Evolutionary conservation across 2,113 vertebrate species (phyloP).

Genomic region (Misgurnus anguillicaudatus): DNA sequence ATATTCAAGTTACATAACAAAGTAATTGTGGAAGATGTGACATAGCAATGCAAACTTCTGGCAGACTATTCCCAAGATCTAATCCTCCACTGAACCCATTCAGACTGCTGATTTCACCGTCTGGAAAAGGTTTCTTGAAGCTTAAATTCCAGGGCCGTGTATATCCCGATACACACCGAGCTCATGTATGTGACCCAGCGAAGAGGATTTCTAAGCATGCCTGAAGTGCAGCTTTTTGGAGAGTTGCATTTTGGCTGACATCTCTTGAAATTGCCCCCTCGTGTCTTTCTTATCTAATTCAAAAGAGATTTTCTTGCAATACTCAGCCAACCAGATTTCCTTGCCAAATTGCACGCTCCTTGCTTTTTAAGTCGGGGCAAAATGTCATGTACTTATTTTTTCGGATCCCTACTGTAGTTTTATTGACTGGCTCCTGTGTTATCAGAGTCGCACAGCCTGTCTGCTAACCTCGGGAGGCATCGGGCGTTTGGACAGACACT

Average conservation of each 20-base stretch:
- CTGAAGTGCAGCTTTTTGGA: conserved; percentile 34
- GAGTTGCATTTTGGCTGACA: conserved; percentile 52
- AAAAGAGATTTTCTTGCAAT: conserved; percentile 52
- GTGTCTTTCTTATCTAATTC: conserved; percentile 58
- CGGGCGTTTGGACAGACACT: conserved; percentile 45
- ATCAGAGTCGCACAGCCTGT: conserved; percentile 56
- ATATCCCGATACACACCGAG: conserved; percentile 12
- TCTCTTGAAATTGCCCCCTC: conserved; percentile 55
- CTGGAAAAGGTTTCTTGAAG: conserved; percentile 33
- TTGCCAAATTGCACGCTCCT: conserved; percentile 54
- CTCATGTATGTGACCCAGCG: conserved; percentile 27
- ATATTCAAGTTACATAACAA: neutral
- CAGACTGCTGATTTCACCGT: conserved; percentile 4
- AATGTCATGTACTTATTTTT: conserved; percentile 45
- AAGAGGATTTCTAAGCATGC: conserved; percentile 42
- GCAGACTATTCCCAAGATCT: neutral
- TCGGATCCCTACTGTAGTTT: conserved; percentile 43
- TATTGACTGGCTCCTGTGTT: conserved; percentile 54
- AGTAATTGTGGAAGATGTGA: neutral
- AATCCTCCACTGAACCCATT: conserved; percentile 6
- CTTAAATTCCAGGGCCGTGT: neutral
- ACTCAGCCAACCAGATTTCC: conserved; percentile 49
- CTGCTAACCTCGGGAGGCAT: conserved; percentile 43
- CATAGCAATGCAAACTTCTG: neutral
- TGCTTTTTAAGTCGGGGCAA: conserved; percentile 49